Evolutionary conservation across 2,888 invertebrate species (phyloP), one percentile per base, ranked within the genome.

Genomic region (Agriopis leucophaearia): DNA sequence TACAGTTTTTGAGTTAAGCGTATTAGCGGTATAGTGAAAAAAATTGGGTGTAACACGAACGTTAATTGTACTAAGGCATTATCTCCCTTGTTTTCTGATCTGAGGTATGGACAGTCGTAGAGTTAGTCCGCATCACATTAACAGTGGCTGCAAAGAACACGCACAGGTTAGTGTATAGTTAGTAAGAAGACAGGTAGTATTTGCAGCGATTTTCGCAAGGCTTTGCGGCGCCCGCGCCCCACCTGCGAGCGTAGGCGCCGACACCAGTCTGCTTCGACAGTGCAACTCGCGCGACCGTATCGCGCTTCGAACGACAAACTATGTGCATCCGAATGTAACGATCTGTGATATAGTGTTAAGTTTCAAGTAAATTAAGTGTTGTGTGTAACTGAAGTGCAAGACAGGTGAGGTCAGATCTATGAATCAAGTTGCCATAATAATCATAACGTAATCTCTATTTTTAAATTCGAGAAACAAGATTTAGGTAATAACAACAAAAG

Each of bases 291-390:
- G 87, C 79, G 79, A 81, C 81, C 79, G 83, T 84, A 85, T 81
- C 83, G 81, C 82, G 77, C 77, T 77, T 72, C 74, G 77, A 80
- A 65, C 71, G 74, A 73, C 78, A 73, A 81, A 84, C 79, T 83
- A 88, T 92, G 90, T 87, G 86, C 87, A 87, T 80, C 82, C 86
- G 81, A 85, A 85, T 82, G 81, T 87, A 89, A 88, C 87, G 83
- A 88, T 88, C 88, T 92, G 92, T 93, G 91, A 92, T 91, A 90
- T 91, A 92, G 89, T 91, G 85, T 86, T 92, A 91, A 90, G 89
- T 90, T 89, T 81, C 85, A 82, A 82, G 76, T 80, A 78, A 80
- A 76, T 79, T 82, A 83, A 84, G 83, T 86, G 80, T 79, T 82
- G 73, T 74, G 81, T 83, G 77, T 84, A 78, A 80, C 75, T 79